Evolutionary conservation across 2,888 invertebrate genomes (phyloP), one percentile per base, ranked within the genome.

Genomic region (Drosophila mulleri): DNA sequence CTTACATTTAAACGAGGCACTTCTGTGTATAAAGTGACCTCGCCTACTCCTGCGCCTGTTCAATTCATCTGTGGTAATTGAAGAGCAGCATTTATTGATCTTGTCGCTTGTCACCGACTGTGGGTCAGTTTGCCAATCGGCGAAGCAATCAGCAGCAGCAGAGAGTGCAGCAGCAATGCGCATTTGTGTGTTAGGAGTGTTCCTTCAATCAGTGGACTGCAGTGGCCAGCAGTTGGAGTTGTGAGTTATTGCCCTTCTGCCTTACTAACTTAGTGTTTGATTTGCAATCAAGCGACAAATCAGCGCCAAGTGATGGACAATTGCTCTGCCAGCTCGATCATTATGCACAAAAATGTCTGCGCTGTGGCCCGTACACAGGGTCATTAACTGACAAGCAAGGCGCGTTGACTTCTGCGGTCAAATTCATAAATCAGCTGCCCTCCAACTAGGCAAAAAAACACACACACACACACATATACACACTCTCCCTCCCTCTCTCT

Each of bases 391-490:
- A 58, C 70, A 26, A n/a, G 37, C 45, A 39, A 47, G 39, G 50
- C 58, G 47, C 79, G 69, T 75, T 77, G 76, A 79, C 77, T 77
- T 79, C 66, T 57, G 44, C 86, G 90, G 86, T 86, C 86, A 86
- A 86, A 86, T 86, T 86, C 86, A 86, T 86, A 86, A 86, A 86
- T 86, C 86, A 86, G 87, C 66, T 67, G 62, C 63, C 67, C 77
- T 62, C 67, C 71, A 68, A 69, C 67, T 53, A 35, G 50, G 26
- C 56, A 61, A 52, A 45, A 61, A 52, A 45, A 39, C 52, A 29
- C 14, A 45, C 45, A 3, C 44, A 3, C 39, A 39, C 26, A n/a
- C 53, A 23, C 9, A 4, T n/a, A n/a, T n/a, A n/a, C 16, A 16
- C 37, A 11, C 37, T 47, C 39, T 8, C 23, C 12, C 42, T 37